These are phyloP conservation scores for Lineus longissimus DNA, from an alignment of 1,140 invertebrate species.

Conservation along the genomic window DNA sequence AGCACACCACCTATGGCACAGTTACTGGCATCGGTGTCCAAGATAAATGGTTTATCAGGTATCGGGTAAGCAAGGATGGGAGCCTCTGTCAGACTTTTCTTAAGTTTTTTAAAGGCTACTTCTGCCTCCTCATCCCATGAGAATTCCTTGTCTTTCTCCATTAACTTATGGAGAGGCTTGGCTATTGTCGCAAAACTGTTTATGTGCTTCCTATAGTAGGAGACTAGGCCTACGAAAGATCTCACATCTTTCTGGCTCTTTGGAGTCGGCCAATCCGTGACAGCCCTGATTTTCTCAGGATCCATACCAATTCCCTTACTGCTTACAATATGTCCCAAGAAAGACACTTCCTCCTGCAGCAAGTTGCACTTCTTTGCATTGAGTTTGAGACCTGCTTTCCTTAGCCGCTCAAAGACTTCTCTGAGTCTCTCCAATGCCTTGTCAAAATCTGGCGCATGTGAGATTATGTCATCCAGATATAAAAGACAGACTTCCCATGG, in stretches of 20 bases:
- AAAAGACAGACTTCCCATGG: constrained; percentile 10
- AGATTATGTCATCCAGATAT: constrained; percentile 22
- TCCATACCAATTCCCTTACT: constrained; percentile 13
- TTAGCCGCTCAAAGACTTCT: constrained; percentile 22
- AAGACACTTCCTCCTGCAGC: constrained; percentile 38
- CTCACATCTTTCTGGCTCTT: constrained; percentile 12
- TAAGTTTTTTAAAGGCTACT: constrained; percentile 17
- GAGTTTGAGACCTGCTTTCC: constrained; percentile 41
- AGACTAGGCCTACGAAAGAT: constrained; percentile 16
- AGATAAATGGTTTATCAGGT: constrained; percentile 12
- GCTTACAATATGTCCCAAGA: constrained; percentile 40
- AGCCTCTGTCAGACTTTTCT: constrained; percentile 10
- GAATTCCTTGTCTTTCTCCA: constrained; percentile 16
- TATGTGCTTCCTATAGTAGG: constrained; percentile 17
- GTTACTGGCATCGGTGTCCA: constrained; percentile 26
- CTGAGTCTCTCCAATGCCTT: constrained; percentile 1
- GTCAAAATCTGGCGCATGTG: constrained; percentile 11
- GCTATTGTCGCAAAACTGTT: constrained; percentile 20
- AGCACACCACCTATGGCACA: constrained; percentile 31
- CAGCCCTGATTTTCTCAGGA: constrained; percentile 9
- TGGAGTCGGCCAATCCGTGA: constrained; percentile 6
- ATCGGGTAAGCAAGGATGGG: constrained; percentile 23
- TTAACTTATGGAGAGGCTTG: constrained; percentile 20
- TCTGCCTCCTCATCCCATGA: constrained; percentile 20
- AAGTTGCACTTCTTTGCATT: constrained; percentile 53